Conservation (phyloP, 37 sponge, comb jelly and placozoan genomes). For the Agelas oroides region DNA sequence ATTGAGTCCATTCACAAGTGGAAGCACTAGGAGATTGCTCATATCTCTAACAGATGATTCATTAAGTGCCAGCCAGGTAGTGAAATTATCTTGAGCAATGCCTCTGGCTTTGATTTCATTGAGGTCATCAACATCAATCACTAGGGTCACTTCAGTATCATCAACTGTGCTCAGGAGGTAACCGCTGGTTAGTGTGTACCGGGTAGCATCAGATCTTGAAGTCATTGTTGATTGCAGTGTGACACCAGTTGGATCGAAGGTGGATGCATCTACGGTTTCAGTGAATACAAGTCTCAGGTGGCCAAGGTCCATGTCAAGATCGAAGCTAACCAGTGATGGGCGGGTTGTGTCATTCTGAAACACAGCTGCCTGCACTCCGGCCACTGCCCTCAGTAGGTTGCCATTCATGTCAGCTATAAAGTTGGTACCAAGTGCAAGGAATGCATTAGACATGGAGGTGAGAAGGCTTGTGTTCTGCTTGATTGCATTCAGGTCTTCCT, state of each 20-base stretch:
- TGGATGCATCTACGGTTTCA: slow-evolving; percentile 84
- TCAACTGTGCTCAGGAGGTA: slow-evolving; percentile 30
- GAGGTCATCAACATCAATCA: slow-evolving; percentile 71
- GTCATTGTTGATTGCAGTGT: slow-evolving; percentile 60
- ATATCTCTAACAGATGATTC: slow-evolving; percentile 63
- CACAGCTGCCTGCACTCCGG: slow-evolving; percentile 21
- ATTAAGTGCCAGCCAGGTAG: slow-evolving; percentile 67
- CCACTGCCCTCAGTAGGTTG: slow-evolving; percentile 57
- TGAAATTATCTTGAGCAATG: slow-evolving; percentile 66
- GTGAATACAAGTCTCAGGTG: slow-evolving; percentile 73
- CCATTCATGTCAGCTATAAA: slow-evolving; percentile 81
- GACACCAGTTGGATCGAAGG: slow-evolving; percentile 77
- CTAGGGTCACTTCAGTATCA: slow-evolving; percentile 57
- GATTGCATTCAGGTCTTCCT: slow-evolving; percentile 84
- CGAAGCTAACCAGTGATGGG: slow-evolving; percentile 65
- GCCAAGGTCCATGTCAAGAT: slow-evolving; percentile 80
- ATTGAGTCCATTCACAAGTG: slow-evolving; percentile 30
- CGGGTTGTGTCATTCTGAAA: slow-evolving; percentile 76
- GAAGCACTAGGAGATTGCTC: slow-evolving; percentile 53
- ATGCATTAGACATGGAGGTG: slow-evolving; percentile 62
- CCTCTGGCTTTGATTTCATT: slow-evolving; percentile 81
- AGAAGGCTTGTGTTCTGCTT: slow-evolving; percentile 77
- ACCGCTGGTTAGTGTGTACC: slow-evolving; percentile 67
- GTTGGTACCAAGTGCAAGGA: slow-evolving; percentile 50
- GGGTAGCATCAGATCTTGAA: slow-evolving; percentile 1